Base-by-base conservation (phyloP, 2,113 vertebrate species). In the Leucopsar rothschildi region DNA sequence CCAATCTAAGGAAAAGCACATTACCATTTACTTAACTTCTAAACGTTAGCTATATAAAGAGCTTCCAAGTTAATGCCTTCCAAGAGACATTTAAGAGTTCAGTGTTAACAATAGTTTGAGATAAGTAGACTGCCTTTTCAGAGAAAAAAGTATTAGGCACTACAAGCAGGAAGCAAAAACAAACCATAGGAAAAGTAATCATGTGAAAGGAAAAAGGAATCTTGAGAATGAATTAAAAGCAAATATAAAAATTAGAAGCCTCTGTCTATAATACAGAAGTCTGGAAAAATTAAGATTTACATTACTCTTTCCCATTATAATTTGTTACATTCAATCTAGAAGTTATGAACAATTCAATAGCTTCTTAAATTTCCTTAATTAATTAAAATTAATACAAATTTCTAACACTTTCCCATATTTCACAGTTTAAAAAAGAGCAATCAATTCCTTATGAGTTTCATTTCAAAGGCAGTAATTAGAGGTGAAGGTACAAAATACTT, bases 1-100 rank as follows among this genome's bases (percentile, higher is more conserved):
- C 88, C 84, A 94, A 94, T 96, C 92, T 97, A 91, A 96, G 95
- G 95, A 88, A 92, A 94, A 95, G 68, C 73, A 96, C 69, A 97
- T 95, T 95, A 97, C 40, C 42, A 81, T 80, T 86, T 60, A 95
- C 79, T 97, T 97, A 95, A 92, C 70, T 90, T 77, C 73, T 85
- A 93, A 93, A 95, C 2, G 0, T 84, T 86, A 93, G 82, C 95
- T 91, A 93, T 57, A 93, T 94, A 92, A 95, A 92, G 73, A 86
- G 56, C 82, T 94, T 96, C 59, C 69, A 88, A 95, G 88, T 61
- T 77, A 93, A 95, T 82, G n/a, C 50, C 60, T 93, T 92, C n/a
- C 63, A 70, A 79, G 72, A 81, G 45, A 84, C 57, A 89, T 80
- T 73, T 53, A 95, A 80, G 66, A 64, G 39, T 82, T 79, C 72